Conservation (phyloP, 2,113 vertebrate species). For the Lampris incognitus region DNA sequence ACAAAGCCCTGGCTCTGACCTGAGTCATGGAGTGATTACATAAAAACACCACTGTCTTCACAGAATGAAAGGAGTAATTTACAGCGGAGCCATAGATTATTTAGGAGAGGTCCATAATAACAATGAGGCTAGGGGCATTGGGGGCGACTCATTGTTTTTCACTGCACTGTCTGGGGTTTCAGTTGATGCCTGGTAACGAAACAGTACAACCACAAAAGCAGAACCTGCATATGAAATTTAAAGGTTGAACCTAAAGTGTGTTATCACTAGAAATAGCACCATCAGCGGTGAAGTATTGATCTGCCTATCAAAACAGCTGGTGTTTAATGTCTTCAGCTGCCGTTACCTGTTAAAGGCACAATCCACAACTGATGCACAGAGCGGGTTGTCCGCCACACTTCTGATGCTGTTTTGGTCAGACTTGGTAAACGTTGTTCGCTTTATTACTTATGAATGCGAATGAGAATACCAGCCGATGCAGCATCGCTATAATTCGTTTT, state of each 20-base stretch:
- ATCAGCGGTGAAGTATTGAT: too few species aligned
- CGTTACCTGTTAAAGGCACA: too few species aligned
- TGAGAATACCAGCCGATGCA: too few species aligned
- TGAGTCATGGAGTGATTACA: slow-evolving; percentile 25
- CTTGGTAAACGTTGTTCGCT: too few species aligned
- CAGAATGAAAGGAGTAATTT: slow-evolving; percentile 5
- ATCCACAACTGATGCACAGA: too few species aligned
- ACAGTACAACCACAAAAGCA: neutral
- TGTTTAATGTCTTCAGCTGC: too few species aligned
- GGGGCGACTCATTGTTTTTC: neutral
- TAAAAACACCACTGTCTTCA: neutral
- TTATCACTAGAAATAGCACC: neutral
- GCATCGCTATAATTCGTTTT: too few species aligned
- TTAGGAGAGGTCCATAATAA: neutral
- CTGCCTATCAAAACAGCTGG: too few species aligned
- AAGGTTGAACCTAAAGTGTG: neutral
- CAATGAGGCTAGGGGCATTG: neutral
- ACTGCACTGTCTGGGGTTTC: neutral
- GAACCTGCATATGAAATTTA: neutral
- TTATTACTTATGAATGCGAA: too few species aligned
- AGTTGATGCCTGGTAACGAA: slow-evolving; percentile 2
- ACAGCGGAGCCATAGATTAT: neutral
- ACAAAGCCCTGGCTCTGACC: neutral
- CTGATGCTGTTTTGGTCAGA: too few species aligned
- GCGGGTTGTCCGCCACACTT: too few species aligned